Evolutionary conservation across 2,888 invertebrate species (phyloP).

Genomic region (Diaprepes abbreviatus): DNA sequence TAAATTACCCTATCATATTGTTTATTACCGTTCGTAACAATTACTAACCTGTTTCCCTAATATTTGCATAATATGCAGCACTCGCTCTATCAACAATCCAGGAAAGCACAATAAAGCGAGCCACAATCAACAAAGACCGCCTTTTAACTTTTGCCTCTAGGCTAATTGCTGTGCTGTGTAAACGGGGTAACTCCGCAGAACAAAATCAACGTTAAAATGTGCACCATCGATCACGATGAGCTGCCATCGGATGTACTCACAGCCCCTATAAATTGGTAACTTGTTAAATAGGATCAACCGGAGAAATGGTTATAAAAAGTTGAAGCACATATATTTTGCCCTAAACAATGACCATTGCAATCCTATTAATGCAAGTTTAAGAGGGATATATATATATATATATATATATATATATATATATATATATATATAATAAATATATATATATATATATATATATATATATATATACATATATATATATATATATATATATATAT

Average conservation of each 20-base stretch:
- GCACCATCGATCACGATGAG: slow-evolving; percentile 52
- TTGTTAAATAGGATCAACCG: slow-evolving; percentile 1
- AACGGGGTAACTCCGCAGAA: slow-evolving; percentile 32
- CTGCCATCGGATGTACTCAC: slow-evolving; percentile 49
- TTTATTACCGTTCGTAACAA: not conserved
- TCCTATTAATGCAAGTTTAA: too few relatives aligned
- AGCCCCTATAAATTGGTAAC: slow-evolving; percentile 33
- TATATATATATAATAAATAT: too few relatives aligned
- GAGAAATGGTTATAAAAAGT: not conserved
- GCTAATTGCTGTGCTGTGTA: slow-evolving; percentile 30
- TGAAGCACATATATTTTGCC: slow-evolving; percentile 7
- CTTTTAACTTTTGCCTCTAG: slow-evolving; percentile 22
- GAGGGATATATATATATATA: too few relatives aligned
- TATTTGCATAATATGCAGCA: not conserved
- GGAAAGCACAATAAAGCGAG: slow-evolving; percentile 44
- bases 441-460: too few relatives aligned
- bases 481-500: too few relatives aligned
- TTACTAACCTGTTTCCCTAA: not conserved
- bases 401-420: too few relatives aligned
- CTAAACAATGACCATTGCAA: too few relatives aligned
- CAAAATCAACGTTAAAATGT: slow-evolving; percentile 39
- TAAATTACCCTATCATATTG: too few relatives aligned
- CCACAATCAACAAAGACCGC: slow-evolving; percentile 45
- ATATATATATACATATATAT: too few relatives aligned
- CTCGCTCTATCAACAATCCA: not conserved